phyloP scores from a whole-genome alignment of 2,113 vertebrate species.

The Mastomys natalensis region DNA sequence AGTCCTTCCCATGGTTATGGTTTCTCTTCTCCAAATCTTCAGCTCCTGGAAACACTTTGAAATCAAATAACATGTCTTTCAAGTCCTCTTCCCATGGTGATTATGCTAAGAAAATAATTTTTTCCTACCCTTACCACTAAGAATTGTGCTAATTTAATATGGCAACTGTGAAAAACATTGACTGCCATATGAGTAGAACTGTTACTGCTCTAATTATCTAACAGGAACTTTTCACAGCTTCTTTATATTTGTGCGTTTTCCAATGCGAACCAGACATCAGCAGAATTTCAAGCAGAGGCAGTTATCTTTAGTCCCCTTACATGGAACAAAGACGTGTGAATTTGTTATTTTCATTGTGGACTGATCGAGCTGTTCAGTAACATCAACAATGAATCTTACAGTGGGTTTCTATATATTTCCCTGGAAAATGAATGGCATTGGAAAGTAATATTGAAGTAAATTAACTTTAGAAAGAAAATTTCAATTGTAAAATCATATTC shows the following conservation, averaged over 20 bases:
- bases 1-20: too few species aligned
- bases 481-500: neutral
- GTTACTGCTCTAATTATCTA: neutral
- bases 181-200: neutral
- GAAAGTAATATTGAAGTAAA: neutral
- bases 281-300: neutral
- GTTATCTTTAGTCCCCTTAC: neutral
- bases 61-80: neutral
- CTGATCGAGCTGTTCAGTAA: neutral
- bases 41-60: neutral
- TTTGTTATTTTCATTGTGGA: neutral
- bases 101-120: neutral
- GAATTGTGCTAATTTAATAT: neutral
- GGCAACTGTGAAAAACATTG: neutral
- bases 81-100: neutral
- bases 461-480: neutral
- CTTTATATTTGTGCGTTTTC: neutral
- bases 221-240: neutral
- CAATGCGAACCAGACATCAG: neutral
- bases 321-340: neutral
- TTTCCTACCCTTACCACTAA: neutral
- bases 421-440: neutral
- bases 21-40: neutral
- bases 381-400: neutral
- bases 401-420: neutral